Percentiles rank a stretch among this genome's conserved stretches.
phyloP scores from a whole-genome alignment of 2,113 vertebrate species.

The Leptobrachium leishanense region DNA sequence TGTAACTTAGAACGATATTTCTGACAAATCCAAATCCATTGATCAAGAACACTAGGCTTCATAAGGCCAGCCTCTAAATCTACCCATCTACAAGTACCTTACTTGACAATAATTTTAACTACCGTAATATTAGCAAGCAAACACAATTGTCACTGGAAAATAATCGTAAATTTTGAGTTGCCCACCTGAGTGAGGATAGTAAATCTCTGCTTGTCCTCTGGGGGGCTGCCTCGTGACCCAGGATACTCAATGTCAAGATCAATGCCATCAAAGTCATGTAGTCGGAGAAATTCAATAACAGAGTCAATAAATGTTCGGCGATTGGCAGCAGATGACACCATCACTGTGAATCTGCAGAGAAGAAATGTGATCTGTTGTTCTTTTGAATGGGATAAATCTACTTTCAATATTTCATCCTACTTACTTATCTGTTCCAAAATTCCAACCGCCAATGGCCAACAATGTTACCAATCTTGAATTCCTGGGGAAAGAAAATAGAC shows the following conservation, averaged over 20 bases:
- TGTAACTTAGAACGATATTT: too few species aligned
- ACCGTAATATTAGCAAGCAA: too few species aligned
- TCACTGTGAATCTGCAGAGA: constrained; percentile 69
- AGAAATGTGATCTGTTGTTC: neutral
- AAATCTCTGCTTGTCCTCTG: constrained; percentile 75
- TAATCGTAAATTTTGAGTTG: too few species aligned
- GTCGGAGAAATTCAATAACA: constrained; percentile 69
- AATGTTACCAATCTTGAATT: constrained; percentile 68
- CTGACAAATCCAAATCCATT: too few species aligned
- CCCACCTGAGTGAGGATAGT: constrained; percentile 72
- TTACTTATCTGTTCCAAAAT: constrained; percentile 69
- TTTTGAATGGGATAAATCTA: neutral
- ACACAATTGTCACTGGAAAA: too few species aligned
- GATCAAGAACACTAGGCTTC: too few species aligned
- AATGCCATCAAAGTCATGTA: constrained; percentile 76
- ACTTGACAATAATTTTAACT: too few species aligned
- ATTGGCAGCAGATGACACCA: constrained; percentile 65
- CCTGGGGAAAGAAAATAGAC: constrained; percentile 49
- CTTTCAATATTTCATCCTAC: neutral
- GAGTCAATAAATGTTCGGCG: constrained; percentile 76
- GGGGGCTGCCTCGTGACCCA: constrained; percentile 73
- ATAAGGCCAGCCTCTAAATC: too few species aligned
- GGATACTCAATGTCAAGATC: constrained; percentile 82
- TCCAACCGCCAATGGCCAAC: constrained; percentile 68
- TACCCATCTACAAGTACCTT: too few species aligned